Percentiles rank a stretch among this genome's conserved stretches.
phyloP scores from a whole-genome alignment of 1,140 invertebrate genomes.

The Drosophila mojavensis region DNA sequence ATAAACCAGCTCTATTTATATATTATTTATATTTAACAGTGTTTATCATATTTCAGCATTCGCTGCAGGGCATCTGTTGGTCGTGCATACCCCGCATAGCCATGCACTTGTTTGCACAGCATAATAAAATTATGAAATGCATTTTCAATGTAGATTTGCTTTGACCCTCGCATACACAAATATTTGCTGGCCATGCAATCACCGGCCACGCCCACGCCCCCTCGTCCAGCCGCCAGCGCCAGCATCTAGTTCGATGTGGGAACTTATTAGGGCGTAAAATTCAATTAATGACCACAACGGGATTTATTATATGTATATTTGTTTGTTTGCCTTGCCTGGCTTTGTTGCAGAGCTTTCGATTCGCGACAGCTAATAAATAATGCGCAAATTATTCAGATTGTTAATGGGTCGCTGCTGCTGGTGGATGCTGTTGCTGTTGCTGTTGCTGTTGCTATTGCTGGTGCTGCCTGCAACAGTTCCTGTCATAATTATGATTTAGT shows the following conservation, averaged over 20 bases:
- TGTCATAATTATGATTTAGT: constrained; percentile 72
- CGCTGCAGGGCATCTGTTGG: neutral
- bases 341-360: constrained; percentile 28
- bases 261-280: constrained; percentile 68
- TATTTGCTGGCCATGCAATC: constrained; percentile 24
- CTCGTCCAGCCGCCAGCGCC: constrained; percentile 17
- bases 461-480: constrained; percentile 53
- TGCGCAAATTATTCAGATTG: constrained; percentile 71
- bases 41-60: no score
- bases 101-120: neutral
- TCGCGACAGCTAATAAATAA: constrained; percentile 72
- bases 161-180: constrained; percentile 11
- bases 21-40: no score
- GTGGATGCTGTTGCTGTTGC: constrained; percentile 23
- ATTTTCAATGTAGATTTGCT: constrained; percentile 9
- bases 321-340: neutral
- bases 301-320: constrained; percentile 25
- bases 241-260: constrained; percentile 27
- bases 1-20: no score
- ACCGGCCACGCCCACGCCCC: constrained; percentile 7
- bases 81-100: neutral
- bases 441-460: constrained; percentile 28
- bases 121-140: neutral
- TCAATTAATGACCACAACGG: constrained; percentile 67
- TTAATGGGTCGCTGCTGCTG: constrained; percentile 52